Percentiles rank a stretch among this genome's conserved stretches.
Evolutionary conservation across 1,140 invertebrate genomes (phyloP).

Genomic region (Sycophila sp.): DNA sequence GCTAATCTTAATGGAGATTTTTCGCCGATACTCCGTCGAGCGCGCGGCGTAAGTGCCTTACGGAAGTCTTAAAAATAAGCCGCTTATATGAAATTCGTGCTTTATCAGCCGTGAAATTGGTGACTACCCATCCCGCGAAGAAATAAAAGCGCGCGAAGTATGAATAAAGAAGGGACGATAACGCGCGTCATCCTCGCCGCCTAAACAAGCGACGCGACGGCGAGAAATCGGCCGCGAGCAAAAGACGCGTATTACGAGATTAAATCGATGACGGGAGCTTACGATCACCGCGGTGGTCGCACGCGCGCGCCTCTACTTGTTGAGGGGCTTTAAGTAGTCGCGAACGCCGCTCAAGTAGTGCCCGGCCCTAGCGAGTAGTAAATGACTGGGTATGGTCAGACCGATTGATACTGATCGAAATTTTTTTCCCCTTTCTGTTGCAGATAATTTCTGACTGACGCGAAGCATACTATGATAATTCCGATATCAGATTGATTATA

Average conservation of each 20-base stretch:
- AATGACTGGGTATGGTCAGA: background rate
- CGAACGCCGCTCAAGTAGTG: background rate
- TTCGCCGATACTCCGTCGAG: constrained; percentile 14
- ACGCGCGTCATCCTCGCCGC: background rate
- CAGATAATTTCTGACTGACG: constrained; percentile 52
- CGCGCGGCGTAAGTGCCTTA: background rate
- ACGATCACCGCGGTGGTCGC: background rate
- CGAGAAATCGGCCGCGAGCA: background rate
- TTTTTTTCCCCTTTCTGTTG: constrained; percentile 41
- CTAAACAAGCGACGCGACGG: background rate
- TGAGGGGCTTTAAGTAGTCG: constrained; percentile 7
- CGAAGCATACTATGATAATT: constrained; percentile 61
- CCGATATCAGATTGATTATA: constrained; percentile 62
- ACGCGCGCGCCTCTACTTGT: constrained; percentile 16
- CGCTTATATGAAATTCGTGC: background rate
- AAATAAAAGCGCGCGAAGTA: too few species aligned
- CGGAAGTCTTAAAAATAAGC: constrained; percentile 22
- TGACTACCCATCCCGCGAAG: background rate
- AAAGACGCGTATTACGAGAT: background rate
- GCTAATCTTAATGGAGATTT: constrained; percentile 10
- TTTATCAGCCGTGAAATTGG: constrained; percentile 11
- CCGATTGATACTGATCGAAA: background rate
- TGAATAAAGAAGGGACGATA: too few species aligned
- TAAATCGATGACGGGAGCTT: constrained; percentile 1
- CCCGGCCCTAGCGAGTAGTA: too few species aligned